phyloP scores from a whole-genome alignment of 2,113 vertebrate genomes.

The Mustela lutreola region DNA sequence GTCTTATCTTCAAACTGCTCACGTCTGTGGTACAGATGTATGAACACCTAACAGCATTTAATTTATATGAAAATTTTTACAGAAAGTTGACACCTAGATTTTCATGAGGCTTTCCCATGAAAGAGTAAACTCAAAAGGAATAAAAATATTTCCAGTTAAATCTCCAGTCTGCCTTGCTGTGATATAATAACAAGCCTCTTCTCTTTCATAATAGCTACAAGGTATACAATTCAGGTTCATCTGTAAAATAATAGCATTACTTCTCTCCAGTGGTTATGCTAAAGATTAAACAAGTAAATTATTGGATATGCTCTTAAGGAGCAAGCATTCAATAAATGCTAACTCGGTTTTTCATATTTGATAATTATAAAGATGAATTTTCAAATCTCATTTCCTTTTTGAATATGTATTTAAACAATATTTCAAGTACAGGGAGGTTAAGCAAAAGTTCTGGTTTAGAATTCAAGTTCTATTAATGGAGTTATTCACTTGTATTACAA shows the following conservation, averaged over 20 bases:
- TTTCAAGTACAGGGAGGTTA: neutral
- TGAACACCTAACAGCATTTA: neutral
- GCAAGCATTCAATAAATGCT: neutral
- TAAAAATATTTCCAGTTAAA: neutral
- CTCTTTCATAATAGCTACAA: neutral
- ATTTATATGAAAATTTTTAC: neutral
- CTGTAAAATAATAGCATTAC: neutral
- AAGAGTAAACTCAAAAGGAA: conserved; percentile 25
- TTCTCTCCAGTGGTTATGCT: conserved; percentile 5
- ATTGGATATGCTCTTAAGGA: neutral
- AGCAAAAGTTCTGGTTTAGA: neutral
- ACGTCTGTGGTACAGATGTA: neutral
- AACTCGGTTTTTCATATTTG: neutral
- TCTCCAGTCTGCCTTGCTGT: neutral
- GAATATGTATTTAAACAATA: conserved; percentile 12
- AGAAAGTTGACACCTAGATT: neutral
- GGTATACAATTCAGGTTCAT: neutral
- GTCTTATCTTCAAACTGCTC: conserved; percentile 57
- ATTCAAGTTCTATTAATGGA: neutral
- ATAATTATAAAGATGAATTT: neutral
- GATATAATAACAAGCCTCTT: neutral
- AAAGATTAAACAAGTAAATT: neutral
- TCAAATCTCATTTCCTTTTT: neutral
- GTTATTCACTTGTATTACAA: neutral
- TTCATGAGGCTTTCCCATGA: neutral